Conservation (phyloP, 2,888 invertebrate species). For the Lepidocyrtoides sp. region DNA sequence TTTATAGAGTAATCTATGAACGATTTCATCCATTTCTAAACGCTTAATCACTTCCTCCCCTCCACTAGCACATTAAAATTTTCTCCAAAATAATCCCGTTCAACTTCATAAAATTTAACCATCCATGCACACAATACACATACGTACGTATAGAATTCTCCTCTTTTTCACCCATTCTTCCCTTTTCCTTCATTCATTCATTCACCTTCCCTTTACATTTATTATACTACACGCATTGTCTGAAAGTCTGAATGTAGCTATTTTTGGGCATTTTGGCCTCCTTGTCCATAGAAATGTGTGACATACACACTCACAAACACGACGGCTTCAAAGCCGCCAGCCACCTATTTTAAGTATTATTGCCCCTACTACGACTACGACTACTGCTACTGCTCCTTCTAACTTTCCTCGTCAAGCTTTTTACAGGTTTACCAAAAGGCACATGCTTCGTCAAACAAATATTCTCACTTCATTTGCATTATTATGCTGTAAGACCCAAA, state of each 20-base stretch:
- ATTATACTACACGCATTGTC: not conserved
- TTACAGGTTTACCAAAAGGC: slow-evolving; percentile 5
- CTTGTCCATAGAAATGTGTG: too few relatives aligned
- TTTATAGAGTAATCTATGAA: slow-evolving; percentile 69
- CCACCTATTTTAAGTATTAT: not conserved
- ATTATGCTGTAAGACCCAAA: slow-evolving; percentile 53
- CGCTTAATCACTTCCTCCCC: slow-evolving; percentile 64
- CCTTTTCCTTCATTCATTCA: slow-evolving; percentile 45
- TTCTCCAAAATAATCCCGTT: not conserved
- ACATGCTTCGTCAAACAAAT: slow-evolving; percentile 71
- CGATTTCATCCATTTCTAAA: slow-evolving; percentile 70
- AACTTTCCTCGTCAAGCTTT: not conserved
- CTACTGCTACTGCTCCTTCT: not conserved
- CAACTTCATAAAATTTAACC: slow-evolving; percentile 24
- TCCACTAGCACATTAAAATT: slow-evolving; percentile 28
- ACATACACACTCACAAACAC: not conserved
- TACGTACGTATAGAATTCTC: slow-evolving; percentile 17
- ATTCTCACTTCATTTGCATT: slow-evolving; percentile 67
- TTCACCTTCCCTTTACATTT: slow-evolving; percentile 56
- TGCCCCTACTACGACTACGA: not conserved
- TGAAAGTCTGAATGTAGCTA: not conserved
- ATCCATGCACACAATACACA: not conserved
- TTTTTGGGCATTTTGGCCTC: not conserved
- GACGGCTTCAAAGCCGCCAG: not conserved
- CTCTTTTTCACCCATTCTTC: slow-evolving; percentile 14